Evolutionary conservation across 2,113 vertebrate species (phyloP), one percentile per base, ranked within the genome.

Genomic region (Istiophorus platypterus): DNA sequence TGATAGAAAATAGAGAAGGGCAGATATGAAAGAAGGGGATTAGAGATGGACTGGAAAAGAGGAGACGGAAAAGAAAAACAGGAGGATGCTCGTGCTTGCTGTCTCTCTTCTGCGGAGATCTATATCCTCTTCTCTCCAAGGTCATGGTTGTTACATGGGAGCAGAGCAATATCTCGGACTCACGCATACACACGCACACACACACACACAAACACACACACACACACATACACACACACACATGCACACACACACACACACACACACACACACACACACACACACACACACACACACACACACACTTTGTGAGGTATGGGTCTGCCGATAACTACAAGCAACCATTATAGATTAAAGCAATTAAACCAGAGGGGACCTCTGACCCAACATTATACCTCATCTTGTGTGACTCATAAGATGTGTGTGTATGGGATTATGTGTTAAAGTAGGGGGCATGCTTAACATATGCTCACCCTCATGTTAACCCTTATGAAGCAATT

Each of bases 261-360:
- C 31, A 34, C 31, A 34, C 31, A 34, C 31, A 34, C 31, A 34
- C 31, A 34, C 31, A 34, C 31, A 34, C 31, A 34, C 73, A 39
- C 75, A 76, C 58, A 74, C 72, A 56, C 37, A 57, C 29, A 72
- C 70, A 34, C 39, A 54, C 39, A n/a, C 14, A 4, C 78, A 56
- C 72, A 51, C 65, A 49, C 81, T 49, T 72, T 34, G 66, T 92
- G 90, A 92, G 85, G 81, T 92, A 93, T 87, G 78, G 83, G 49
- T 91, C 86, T 94, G 91, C 88, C 92, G 83, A 93, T 93, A 93
- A 85, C 87, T 89, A 92, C 90, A 92, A 92, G 92, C 86, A 90
- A 88, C 85, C 92, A 82, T 93, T 94, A 94, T 90, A 83, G 92
- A 93, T 95, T 92, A 85, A 92, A 92, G 88, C 92, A 92, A 95